phyloP scores from a whole-genome alignment of 1,140 invertebrate species.

The Drosophila paulistorum region DNA sequence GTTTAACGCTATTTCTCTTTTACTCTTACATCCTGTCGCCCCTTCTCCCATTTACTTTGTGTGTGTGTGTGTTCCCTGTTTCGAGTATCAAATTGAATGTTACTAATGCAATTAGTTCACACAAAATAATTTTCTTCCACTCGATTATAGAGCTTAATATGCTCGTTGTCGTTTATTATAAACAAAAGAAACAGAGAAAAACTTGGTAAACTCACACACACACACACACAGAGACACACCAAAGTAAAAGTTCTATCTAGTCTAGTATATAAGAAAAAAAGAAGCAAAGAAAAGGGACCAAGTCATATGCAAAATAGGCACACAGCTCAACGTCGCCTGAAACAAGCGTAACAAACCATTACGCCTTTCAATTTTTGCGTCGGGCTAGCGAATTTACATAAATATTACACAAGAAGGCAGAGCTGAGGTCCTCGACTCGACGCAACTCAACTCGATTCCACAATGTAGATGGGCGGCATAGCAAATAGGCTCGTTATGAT shows the following conservation, averaged over 20 bases:
- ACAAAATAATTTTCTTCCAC: slow-evolving; percentile 82
- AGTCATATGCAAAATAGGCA: slow-evolving; percentile 67
- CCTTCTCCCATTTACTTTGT: not conserved
- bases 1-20: slow-evolving; percentile 63
- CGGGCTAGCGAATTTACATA: slow-evolving; percentile 64
- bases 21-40: slow-evolving; percentile 15
- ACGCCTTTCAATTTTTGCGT: slow-evolving; percentile 74
- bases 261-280: too few species aligned
- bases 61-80: too few species aligned
- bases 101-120: slow-evolving; percentile 82
- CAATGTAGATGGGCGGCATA: slow-evolving; percentile 53
- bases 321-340: slow-evolving; percentile 31
- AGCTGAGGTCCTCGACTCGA: not conserved
- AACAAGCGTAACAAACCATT: slow-evolving; percentile 50
- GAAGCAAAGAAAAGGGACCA: slow-evolving; percentile 3
- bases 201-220: slow-evolving; percentile 21
- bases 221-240: slow-evolving; percentile 17
- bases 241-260: slow-evolving; percentile 1
- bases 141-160: slow-evolving; percentile 77
- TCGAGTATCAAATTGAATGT: slow-evolving; percentile 77
- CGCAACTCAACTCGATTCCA: slow-evolving; percentile 22
- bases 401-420: slow-evolving; percentile 67
- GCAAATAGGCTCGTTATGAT: slow-evolving; percentile 76
- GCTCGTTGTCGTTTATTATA: slow-evolving; percentile 73
- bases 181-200: slow-evolving; percentile 6